phyloP scores from a whole-genome alignment of 2,888 invertebrate genomes.

The Epinotia demarniana region DNA sequence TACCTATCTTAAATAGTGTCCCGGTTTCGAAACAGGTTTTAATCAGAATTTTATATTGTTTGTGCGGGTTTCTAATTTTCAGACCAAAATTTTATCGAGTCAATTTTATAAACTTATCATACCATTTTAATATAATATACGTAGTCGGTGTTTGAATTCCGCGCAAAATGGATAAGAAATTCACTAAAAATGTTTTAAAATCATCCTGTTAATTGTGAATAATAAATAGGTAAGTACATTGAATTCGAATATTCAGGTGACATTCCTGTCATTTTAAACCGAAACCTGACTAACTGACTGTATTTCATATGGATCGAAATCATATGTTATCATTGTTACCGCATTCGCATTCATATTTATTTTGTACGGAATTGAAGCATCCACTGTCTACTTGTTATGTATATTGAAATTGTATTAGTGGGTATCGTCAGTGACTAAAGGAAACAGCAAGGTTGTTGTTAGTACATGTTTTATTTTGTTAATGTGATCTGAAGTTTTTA shows the following conservation, averaged over 20 bases:
- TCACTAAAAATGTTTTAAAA: background rate
- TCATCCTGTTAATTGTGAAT: background rate
- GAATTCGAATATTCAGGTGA: too few relatives aligned
- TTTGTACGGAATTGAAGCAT: constrained; percentile 33
- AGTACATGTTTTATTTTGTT: constrained; percentile 75
- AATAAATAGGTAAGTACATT: too few relatives aligned
- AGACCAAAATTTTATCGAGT: constrained; percentile 76
- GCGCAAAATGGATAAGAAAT: constrained; percentile 2
- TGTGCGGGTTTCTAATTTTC: constrained; percentile 65
- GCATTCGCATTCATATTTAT: background rate
- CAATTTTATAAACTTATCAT: constrained; percentile 76
- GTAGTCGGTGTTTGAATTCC: constrained; percentile 35
- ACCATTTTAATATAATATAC: constrained; percentile 53
- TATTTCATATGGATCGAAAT: background rate
- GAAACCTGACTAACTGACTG: background rate
- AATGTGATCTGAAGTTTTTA: constrained; percentile 81
- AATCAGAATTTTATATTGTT: constrained; percentile 35
- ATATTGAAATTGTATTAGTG: constrained; percentile 67
- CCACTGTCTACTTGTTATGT: constrained; percentile 62
- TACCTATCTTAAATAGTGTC: constrained; percentile 10
- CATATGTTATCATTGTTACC: background rate
- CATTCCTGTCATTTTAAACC: too few relatives aligned
- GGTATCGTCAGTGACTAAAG: constrained; percentile 64
- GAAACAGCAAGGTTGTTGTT: constrained; percentile 69
- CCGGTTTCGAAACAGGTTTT: constrained; percentile 23